Percentiles rank a stretch among this genome's conserved stretches.
These are phyloP conservation scores for Diplosoma virens DNA, from an alignment of 23 tunicate species.

Conservation along the genomic window DNA sequence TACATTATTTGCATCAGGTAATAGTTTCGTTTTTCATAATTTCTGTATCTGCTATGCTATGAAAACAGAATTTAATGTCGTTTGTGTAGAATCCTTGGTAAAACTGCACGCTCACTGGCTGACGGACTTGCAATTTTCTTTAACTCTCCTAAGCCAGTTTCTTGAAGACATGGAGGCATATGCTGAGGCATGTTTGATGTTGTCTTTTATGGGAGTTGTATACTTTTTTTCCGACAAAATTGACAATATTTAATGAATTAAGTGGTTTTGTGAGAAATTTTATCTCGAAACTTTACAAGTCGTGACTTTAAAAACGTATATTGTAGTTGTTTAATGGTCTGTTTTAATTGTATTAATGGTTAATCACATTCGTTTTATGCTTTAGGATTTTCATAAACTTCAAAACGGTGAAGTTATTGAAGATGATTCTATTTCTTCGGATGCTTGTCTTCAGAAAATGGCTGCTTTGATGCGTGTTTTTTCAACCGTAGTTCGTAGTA, in stretches of 20 bases:
- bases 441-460: slow-evolving; percentile 58
- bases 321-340: too few species aligned
- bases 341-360: not conserved
- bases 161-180: slow-evolving; percentile 94
- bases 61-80: not conserved
- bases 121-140: slow-evolving; percentile 70
- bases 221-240: too few species aligned
- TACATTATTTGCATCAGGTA: slow-evolving; percentile 72
- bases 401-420: slow-evolving; percentile 54
- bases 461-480: slow-evolving; percentile 86
- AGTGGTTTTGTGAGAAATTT: too few species aligned
- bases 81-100: slow-evolving; percentile 47
- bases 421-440: slow-evolving; percentile 35
- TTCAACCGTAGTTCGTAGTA: slow-evolving; percentile 82
- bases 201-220: too few species aligned
- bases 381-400: slow-evolving; percentile 76
- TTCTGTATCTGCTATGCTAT: not conserved
- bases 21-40: too few species aligned
- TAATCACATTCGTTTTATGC: not conserved
- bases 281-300: too few species aligned
- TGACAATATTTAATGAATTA: too few species aligned
- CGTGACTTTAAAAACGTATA: too few species aligned
- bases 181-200: too few species aligned
- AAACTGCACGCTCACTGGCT: slow-evolving; percentile 82
- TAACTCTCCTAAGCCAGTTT: slow-evolving; percentile 75